Evolutionary conservation across 2,113 vertebrate genomes (phyloP).

Genomic region (Dendrocopos noguchii): DNA sequence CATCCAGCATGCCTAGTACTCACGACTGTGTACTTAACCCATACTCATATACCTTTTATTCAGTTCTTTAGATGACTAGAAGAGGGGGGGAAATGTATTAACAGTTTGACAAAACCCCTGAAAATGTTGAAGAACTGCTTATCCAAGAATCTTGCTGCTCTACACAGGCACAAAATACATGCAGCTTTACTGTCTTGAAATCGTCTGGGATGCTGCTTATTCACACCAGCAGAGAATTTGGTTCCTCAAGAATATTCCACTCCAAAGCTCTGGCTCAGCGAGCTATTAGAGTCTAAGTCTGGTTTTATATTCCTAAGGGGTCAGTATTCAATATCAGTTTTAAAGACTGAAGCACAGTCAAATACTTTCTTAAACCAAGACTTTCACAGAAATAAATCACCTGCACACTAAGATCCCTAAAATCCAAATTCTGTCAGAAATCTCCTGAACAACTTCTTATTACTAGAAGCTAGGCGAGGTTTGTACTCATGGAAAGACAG

Average conservation of each 20-base stretch:
- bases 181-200: not conserved
- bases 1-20: conserved; percentile 52
- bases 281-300: not conserved
- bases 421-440: not conserved
- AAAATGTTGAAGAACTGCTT: not conserved
- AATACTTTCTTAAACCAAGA: not conserved
- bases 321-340: not conserved
- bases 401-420: not conserved
- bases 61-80: conserved; percentile 81
- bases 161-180: not conserved
- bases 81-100: conserved; percentile 56
- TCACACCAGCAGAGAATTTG: not conserved
- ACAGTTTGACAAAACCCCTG: not conserved
- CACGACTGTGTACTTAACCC: conserved; percentile 9
- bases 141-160: not conserved
- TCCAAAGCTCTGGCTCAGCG: not conserved
- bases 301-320: not conserved
- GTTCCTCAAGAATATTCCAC: not conserved
- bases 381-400: not conserved
- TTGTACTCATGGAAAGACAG: not conserved
- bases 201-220: not conserved
- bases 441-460: not conserved
- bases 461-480: not conserved
- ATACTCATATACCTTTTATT: conserved; percentile 79
- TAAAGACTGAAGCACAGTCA: not conserved